Base-by-base conservation (phyloP, 2,888 invertebrate genomes). In the Neelides folsomi region DNA sequence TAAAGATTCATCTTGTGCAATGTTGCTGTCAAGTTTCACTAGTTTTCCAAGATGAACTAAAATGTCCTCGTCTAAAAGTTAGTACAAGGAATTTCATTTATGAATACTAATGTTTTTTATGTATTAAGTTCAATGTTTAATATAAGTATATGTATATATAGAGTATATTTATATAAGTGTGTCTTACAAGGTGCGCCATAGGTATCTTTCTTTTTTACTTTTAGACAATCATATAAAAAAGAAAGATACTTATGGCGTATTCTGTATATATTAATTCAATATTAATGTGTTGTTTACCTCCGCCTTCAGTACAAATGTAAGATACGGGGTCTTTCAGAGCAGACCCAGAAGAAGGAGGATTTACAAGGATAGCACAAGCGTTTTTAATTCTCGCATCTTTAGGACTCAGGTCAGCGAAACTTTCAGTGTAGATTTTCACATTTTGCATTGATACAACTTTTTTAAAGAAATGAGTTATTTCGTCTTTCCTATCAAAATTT, bases 251-350 rank as follows among this genome's bases (percentile, higher is more conserved):
- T n/a, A n/a, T n/a, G n/a, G n/a, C n/a, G n/a, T n/a, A n/a, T n/a
- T n/a, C n/a, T n/a, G n/a, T n/a, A n/a, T n/a, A n/a, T n/a, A n/a
- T n/a, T n/a, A n/a, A n/a, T n/a, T n/a, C n/a, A n/a, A n/a, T n/a
- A n/a, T n/a, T n/a, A n/a, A n/a, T n/a, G n/a, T n/a, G 13, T 6
- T 5, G 8, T 16, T 27, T 4, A 52, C 49, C 54, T 36, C 62
- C 62, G 2, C 62, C 62, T 48, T 62, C 62, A 8, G 59, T 55
- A 27, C 59, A 59, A 42, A 62, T 52, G 42, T 59, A 62, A 9
- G 59, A 49, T 1, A 59, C 62, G 1, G 62, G 62, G 50, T 62
- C 62, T 47, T 59, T 62, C 12, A 62, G 51, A 7, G 62, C 62
- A 6, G 59, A 59, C 1, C 62, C 62, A 2, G 62, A 57, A 1